Conservation (phyloP, 2,888 invertebrate genomes). For the Plusia festucae region DNA sequence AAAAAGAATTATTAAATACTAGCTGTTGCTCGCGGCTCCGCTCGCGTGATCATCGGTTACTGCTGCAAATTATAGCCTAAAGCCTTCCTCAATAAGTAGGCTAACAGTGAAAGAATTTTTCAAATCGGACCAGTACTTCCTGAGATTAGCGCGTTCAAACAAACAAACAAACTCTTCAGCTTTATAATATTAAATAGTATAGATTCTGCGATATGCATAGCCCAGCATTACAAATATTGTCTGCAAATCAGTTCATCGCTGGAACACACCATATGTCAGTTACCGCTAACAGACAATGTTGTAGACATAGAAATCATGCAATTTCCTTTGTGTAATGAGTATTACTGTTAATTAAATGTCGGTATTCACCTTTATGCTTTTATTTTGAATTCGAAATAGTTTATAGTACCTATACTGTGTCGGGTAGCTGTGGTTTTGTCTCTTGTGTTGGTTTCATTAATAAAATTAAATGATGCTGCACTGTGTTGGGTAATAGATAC, state of each 20-base stretch:
- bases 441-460: background rate
- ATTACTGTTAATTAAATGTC: constrained; percentile 12
- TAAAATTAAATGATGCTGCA: background rate
- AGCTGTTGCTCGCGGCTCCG: too few species aligned
- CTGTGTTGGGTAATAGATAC: background rate
- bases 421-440: background rate
- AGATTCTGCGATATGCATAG: background rate
- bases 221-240: background rate
- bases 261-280: background rate
- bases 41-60: too few species aligned
- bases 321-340: constrained; percentile 15
- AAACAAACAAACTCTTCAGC: too few species aligned
- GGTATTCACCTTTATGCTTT: constrained; percentile 5
- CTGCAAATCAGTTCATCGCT: background rate
- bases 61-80: too few species aligned
- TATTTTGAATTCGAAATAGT: constrained; percentile 7
- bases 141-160: too few species aligned
- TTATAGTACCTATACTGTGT: too few species aligned
- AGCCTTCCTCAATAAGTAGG: too few species aligned
- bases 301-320: background rate
- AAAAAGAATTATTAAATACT: too few species aligned
- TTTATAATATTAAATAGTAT: too few species aligned
- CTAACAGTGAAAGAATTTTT: too few species aligned
- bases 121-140: too few species aligned
- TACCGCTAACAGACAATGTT: background rate